A percentile compares a stretch with the other conserved stretches of the same genome.
Evolutionary conservation across 2,888 invertebrate species (phyloP).

Genomic region (Halictus ligatus): DNA sequence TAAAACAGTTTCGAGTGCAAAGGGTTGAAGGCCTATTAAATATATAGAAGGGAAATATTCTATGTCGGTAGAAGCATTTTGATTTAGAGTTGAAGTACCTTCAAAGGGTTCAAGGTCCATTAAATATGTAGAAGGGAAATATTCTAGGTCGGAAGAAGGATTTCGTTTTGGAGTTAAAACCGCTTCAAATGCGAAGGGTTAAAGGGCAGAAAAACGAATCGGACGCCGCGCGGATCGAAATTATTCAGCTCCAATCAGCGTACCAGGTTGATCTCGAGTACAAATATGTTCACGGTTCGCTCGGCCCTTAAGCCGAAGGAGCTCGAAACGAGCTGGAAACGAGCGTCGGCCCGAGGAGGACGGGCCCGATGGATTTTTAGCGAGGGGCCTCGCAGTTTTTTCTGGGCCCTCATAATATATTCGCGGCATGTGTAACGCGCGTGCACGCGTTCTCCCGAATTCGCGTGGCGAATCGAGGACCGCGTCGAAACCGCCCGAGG

Average conservation of each 20-base stretch:
- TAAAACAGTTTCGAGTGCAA: too few species aligned
- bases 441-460: conserved; percentile 59
- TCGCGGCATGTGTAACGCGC: conserved; percentile 53
- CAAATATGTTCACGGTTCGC: not conserved
- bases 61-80: too few species aligned
- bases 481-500: conserved; percentile 42
- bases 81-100: too few species aligned
- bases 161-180: too few species aligned
- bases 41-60: too few species aligned
- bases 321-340: conserved; percentile 12
- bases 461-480: conserved; percentile 70
- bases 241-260: not conserved
- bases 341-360: conserved; percentile 19
- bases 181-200: too few species aligned
- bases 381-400: not conserved
- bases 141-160: too few species aligned
- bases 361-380: conserved; percentile 14
- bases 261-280: not conserved
- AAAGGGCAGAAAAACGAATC: not conserved
- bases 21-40: too few species aligned
- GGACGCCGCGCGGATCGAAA: not conserved
- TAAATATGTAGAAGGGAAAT: too few species aligned
- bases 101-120: too few species aligned
- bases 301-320: conserved; percentile 19
- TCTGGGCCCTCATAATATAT: conserved; percentile 47